A percentile compares a stretch with the other conserved stretches of the same genome.
Evolutionary conservation across 2,888 invertebrate species (phyloP).

Genomic region (Cephus rjabovi): DNA sequence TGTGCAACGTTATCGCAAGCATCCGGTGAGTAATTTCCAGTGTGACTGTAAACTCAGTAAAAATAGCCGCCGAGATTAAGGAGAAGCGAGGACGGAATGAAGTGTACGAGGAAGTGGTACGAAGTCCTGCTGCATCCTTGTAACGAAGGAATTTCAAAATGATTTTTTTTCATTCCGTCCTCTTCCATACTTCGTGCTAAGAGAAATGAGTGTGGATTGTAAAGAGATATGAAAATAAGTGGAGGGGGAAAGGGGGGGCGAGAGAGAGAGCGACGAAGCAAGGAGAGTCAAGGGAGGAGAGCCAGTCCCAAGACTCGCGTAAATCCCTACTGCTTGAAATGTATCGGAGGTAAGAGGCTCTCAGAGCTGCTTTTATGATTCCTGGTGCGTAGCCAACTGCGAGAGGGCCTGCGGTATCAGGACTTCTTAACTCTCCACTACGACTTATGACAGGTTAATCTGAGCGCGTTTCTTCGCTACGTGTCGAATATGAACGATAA

Average conservation of each 20-base stretch:
- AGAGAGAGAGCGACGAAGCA: not conserved
- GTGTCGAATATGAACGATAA: slow-evolving; percentile 48
- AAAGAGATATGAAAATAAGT: slow-evolving; percentile 3
- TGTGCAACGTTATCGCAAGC: slow-evolving; percentile 30
- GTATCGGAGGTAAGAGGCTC: slow-evolving; percentile 8
- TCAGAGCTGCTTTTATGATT: slow-evolving; percentile 4
- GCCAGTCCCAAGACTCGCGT: not conserved
- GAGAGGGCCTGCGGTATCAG: slow-evolving; percentile 1
- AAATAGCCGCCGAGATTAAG: not conserved
- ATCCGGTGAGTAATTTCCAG: slow-evolving; percentile 48
- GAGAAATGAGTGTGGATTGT: not conserved
- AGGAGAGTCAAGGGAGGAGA: not conserved
- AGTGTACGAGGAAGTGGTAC: slow-evolving; percentile 9
- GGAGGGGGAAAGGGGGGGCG: not conserved
- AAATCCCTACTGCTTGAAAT: slow-evolving; percentile 22
- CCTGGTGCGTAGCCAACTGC: slow-evolving; percentile 4
- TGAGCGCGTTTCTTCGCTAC: slow-evolving; percentile 26
- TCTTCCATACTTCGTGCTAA: no score
- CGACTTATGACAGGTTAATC: slow-evolving; percentile 20
- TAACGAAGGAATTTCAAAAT: not conserved
- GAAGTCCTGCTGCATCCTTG: not conserved
- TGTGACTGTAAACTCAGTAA: slow-evolving; percentile 17
- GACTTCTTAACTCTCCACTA: slow-evolving; percentile 13
- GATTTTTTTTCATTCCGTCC: not conserved
- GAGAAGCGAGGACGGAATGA: not conserved